Base-by-base conservation (phyloP, 2,888 invertebrate species). In the Diplazon laetatorius region DNA sequence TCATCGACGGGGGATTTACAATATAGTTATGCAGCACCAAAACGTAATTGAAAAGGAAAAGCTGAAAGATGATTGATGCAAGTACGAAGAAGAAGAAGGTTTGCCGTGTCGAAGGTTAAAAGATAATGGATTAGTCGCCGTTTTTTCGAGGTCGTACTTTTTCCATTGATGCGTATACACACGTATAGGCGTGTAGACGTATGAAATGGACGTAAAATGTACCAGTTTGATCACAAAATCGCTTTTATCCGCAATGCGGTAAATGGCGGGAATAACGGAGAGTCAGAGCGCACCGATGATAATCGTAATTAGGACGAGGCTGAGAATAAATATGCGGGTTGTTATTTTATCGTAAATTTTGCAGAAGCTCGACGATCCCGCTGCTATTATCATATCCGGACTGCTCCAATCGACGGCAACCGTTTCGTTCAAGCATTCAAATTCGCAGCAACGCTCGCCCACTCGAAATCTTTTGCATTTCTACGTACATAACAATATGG, bases 391-490 rank as follows among this genome's bases (percentile, higher is more conserved):
- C 65, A 89, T 75, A 59, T 89, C 87, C 35, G 85, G 85, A 16
- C 85, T 87, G 63, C 82, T 87, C 89, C 87, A 89, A 44, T 90
- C 86, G 46, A 76, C 74, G 8, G 65, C 73, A 44, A 87, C 87
- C 39, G 83, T 85, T 10, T 85, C 91, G 82, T 97, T 96, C 84
- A 97, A 92, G 91, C 97, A 98, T 88, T 95, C 95, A 91, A 97
- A 97, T 89, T 97, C 96, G 90, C 97, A 97, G 92, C 97, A 98
- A 76, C 95, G 93, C 88, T 95, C 95, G 65, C 96, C 96, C 63
- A 96, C 95, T 63, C 96, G 94, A 91, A 96, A 97, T 88, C 95
- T 95, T 90, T 95, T 95, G 92, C 97, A 97, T 92, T 95, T 96
- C 97, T 97, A 93, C 87, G 1, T 8, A 25, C 30, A 63, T 12